phyloP scores from a whole-genome alignment of 2,797 vertebrate genomes.

The Sciurus carolinensis region DNA sequence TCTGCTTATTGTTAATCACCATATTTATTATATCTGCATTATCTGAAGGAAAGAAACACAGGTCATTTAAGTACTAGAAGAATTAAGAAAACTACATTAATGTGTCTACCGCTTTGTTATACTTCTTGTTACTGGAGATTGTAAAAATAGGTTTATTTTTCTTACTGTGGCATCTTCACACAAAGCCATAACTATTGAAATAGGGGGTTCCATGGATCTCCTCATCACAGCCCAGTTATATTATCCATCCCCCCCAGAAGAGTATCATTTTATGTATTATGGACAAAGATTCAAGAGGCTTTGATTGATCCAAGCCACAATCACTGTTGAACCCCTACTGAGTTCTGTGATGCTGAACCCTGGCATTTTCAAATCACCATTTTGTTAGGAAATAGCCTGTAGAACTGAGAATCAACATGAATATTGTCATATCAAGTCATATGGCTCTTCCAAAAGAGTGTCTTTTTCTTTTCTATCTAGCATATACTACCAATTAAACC shows the following conservation, averaged over 20 bases:
- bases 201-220: neutral
- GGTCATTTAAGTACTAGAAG: neutral
- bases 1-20: conserved; percentile 9
- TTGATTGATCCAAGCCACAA: conserved; percentile 29
- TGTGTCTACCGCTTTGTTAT: neutral
- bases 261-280: neutral
- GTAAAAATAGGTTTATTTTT: conserved; percentile 54
- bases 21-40: conserved; percentile 16
- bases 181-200: conserved; percentile 9
- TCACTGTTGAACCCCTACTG: neutral
- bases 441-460: neutral
- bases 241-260: neutral
- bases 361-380: conserved; percentile 53
- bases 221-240: neutral
- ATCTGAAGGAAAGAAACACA: neutral
- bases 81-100: conserved; percentile 48
- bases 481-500: conserved; percentile 43
- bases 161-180: neutral
- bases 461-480: conserved; percentile 61
- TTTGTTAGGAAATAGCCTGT: conserved; percentile 53
- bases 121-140: neutral
- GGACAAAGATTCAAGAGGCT: neutral
- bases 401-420: conserved; percentile 58
- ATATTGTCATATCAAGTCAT: conserved; percentile 33
- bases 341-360: conserved; percentile 23